A percentile compares a stretch with the other conserved stretches of the same genome.
These are phyloP conservation scores for Telmatochromis sp. DNA, from an alignment of 2,113 vertebrate species.

Conservation along the genomic window DNA sequence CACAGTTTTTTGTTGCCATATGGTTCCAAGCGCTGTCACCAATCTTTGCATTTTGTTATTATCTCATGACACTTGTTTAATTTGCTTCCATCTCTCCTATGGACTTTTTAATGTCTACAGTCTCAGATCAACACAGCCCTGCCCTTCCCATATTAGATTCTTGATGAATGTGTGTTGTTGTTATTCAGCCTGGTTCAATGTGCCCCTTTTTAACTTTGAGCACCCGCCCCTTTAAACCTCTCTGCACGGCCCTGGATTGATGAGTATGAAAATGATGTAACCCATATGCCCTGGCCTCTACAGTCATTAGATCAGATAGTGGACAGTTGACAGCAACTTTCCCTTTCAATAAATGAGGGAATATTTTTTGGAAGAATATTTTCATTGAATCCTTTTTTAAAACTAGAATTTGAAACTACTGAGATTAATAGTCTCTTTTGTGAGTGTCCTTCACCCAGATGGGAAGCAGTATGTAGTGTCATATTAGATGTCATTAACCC, in stretches of 20 bases:
- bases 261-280: background rate
- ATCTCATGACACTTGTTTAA: too few species aligned
- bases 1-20: too few species aligned
- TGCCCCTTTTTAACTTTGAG: too few species aligned
- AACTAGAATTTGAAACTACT: rapidly evolving
- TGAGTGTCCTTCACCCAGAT: background rate
- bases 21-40: too few species aligned
- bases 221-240: too few species aligned
- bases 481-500: background rate
- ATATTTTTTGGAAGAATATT: background rate
- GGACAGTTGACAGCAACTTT: background rate
- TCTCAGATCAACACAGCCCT: too few species aligned
- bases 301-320: background rate
- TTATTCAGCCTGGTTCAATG: too few species aligned
- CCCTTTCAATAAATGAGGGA: background rate
- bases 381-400: background rate
- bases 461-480: background rate
- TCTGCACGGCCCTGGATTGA: background rate
- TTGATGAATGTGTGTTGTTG: too few species aligned
- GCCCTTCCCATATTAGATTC: too few species aligned
- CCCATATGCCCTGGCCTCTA: background rate
- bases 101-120: too few species aligned
- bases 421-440: background rate
- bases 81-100: too few species aligned
- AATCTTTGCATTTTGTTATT: too few species aligned